A percentile compares a stretch with the other conserved stretches of the same genome.
Conservation (phyloP, 2,113 vertebrate genomes). For the Pterocles orientalis region DNA sequence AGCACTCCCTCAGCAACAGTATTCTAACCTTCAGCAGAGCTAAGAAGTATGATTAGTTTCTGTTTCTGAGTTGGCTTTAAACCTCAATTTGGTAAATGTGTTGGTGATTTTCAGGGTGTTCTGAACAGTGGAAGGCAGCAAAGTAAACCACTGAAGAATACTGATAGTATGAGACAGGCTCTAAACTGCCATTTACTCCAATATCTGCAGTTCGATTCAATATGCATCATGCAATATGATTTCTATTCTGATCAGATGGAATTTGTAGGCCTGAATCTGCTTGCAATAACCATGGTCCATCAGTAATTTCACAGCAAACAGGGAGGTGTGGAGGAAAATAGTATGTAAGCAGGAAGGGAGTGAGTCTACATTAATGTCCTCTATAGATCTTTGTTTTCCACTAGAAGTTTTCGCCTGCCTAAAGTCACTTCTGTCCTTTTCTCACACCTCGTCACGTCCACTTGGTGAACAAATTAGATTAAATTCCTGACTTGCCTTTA, state of each 20-base stretch:
- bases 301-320: neutral
- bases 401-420: neutral
- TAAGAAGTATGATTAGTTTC: neutral
- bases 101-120: slow-evolving; percentile 16
- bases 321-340: neutral
- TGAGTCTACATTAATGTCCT: neutral
- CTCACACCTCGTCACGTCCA: neutral
- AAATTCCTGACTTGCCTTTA: slow-evolving; percentile 12
- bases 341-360: neutral
- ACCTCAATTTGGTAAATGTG: neutral
- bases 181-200: neutral
- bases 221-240: neutral
- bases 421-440: neutral
- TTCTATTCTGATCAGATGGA: neutral
- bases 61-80: slow-evolving; percentile 8
- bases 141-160: neutral
- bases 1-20: neutral
- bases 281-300: neutral
- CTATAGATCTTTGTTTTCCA: neutral
- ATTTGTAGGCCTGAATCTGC: neutral
- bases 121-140: slow-evolving; percentile 8
- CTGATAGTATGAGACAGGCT: neutral
- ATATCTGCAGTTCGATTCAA: neutral
- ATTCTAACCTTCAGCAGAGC: neutral
- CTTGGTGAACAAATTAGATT: slow-evolving; percentile 32